Conservation (phyloP, 1,140 invertebrate genomes). For the Planococcus citri region DNA sequence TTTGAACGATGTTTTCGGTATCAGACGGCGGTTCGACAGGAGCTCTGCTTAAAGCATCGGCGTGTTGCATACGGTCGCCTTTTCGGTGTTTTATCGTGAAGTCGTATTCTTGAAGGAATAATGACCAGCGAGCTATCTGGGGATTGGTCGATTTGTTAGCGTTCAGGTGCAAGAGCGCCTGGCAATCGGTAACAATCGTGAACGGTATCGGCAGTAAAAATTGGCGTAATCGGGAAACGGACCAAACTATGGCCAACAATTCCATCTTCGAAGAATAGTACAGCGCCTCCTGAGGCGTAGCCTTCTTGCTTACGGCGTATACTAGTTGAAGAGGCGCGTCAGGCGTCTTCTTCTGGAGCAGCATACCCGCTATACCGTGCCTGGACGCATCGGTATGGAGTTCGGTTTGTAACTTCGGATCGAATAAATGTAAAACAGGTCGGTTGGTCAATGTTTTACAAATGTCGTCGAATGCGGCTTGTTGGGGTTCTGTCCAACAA, state of each 20-base stretch:
- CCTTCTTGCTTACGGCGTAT: not conserved
- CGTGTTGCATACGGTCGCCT: slow-evolving; percentile 30
- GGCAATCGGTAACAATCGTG: slow-evolving; percentile 12
- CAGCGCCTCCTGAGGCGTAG: not conserved
- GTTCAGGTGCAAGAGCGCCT: not conserved
- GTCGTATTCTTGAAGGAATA: slow-evolving; percentile 30
- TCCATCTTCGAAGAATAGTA: not conserved
- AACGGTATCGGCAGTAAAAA: slow-evolving; percentile 1
- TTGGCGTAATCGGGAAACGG: not conserved
- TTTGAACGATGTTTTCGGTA: not conserved
- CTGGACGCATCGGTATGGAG: slow-evolving; percentile 21
- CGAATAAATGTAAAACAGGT: slow-evolving; percentile 23
- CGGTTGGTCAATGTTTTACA: not conserved
- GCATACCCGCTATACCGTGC: not conserved
- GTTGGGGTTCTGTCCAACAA: not conserved
- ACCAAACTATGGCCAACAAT: not conserved
- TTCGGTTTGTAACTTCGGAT: not conserved
- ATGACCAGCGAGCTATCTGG: slow-evolving; percentile 31
- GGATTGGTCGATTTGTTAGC: slow-evolving; percentile 27
- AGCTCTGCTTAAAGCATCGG: slow-evolving; percentile 32
- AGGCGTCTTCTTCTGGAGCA: not conserved
- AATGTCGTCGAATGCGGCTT: not conserved
- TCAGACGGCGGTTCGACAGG: not conserved
- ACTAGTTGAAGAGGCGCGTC: not conserved
- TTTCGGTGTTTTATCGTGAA: slow-evolving; percentile 29